A percentile compares a stretch with the other conserved stretches of the same genome.
phyloP scores from a whole-genome alignment of 2,797 vertebrate genomes.

The Crenuchus spilurus region DNA sequence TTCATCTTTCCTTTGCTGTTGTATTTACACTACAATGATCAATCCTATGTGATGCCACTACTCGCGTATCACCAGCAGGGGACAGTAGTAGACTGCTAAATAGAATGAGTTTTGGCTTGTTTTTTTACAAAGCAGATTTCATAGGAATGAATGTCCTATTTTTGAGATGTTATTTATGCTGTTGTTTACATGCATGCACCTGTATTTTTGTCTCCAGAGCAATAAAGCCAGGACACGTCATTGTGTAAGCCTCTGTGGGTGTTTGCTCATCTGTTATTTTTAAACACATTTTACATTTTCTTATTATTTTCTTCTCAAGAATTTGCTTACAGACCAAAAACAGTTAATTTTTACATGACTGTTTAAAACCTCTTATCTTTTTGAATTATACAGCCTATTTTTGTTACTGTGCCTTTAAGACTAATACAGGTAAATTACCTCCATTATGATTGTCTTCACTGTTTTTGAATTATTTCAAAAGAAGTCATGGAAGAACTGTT shows the following conservation, averaged over 20 bases:
- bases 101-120: constrained; percentile 7
- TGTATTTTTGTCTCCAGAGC: constrained; percentile 73
- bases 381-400: no score
- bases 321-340: no score
- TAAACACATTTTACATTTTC: not conserved
- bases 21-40: not conserved
- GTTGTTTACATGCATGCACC: constrained; percentile 70
- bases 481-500: no score
- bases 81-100: constrained; percentile 12
- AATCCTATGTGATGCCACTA: not conserved
- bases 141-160: constrained; percentile 13
- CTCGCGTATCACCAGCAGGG: constrained; percentile 33
- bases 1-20: not conserved
- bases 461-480: no score
- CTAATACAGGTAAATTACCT: no score
- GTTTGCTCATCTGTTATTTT: not conserved
- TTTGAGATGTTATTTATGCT: constrained; percentile 66
- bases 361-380: no score
- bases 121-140: constrained; percentile 7
- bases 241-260: not conserved
- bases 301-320: no score
- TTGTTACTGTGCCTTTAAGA: no score
- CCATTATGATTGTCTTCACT: no score
- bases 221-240: constrained; percentile 53
- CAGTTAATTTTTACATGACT: no score